Evolutionary conservation across 2,797 vertebrate genomes (phyloP), one percentile per base, ranked within the genome.

Genomic region (Sebastes minor): DNA sequence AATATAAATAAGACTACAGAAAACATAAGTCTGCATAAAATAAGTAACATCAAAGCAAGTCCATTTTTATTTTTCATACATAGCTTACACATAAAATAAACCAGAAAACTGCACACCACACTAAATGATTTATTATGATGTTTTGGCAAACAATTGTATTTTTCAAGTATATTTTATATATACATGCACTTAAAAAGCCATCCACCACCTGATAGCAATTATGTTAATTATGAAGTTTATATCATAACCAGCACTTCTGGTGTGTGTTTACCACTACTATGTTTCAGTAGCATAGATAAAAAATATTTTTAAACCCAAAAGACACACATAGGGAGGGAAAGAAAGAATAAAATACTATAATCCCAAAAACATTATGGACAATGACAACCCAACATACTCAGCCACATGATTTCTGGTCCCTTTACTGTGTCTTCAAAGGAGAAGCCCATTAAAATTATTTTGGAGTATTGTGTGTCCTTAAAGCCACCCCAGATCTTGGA

Each of bases 191-290:
- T 86, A 77, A 81, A 79, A 86, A 86, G 42, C 55, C 55, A 61
- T 66, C 32, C 5, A 46, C 66, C 59, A 83, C 63, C 65, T 80
- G 65, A 83, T 77, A 70, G 73, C 65, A 76, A 74, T 85, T 85
- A 71, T 64, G 55, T 60, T 77, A 78, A 82, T 86, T 79, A 86
- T 68, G 69, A 85, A 80, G 63, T 79, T 69, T 82, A 71, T 59
- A 57, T 33, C 69, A 82, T 75, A 85, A 83, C 23, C 33, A 80
- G 61, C 71, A 60, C 18, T 72, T 63, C 57, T 84, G 53, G 61
- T 76, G 49, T 65, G n/a, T 82, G 38, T 60, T 84, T 28, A 69
- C 76, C 49, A 67, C 68, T 1, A 46, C 46, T 67, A 13, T 30
- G 53, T 81, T 83, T 83, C 52, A 71, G 64, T 76, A 67, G 68